Evolutionary conservation across 2,888 invertebrate genomes (phyloP).

Genomic region (Brenthis hecate): DNA sequence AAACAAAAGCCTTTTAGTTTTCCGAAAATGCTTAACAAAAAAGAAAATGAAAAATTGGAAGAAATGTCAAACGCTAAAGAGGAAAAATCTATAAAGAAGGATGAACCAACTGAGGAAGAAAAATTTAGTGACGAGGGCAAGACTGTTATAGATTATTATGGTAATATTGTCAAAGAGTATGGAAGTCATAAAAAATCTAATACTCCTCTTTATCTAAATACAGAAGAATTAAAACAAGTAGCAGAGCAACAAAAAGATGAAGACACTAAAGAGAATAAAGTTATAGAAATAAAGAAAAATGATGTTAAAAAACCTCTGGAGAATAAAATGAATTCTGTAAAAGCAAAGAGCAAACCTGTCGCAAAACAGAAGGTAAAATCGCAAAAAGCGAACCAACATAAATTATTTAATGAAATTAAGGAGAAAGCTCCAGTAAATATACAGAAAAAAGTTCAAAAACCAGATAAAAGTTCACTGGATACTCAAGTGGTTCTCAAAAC

Average conservation of each 20-base stretch:
- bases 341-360: conserved; percentile 46
- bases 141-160: conserved; percentile 90
- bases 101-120: conserved; percentile 52
- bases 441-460: conserved; percentile 41
- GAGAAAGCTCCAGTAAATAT: conserved; percentile 32
- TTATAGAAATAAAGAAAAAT: conserved; percentile 44
- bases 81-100: conserved; percentile 47
- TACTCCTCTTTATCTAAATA: conserved; percentile 82
- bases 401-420: conserved; percentile 38
- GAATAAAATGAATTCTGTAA: conserved; percentile 43
- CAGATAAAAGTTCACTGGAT: conserved; percentile 45
- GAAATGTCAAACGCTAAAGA: conserved; percentile 39
- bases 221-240: conserved; percentile 83
- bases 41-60: conserved; percentile 57
- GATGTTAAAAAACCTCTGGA: conserved; percentile 45
- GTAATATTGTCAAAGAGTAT: conserved; percentile 89
- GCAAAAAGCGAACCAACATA: conserved; percentile 12
- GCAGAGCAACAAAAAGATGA: conserved; percentile 76
- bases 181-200: conserved; percentile 78
- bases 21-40: conserved; percentile 67
- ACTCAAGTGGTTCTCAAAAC: conserved; percentile 67
- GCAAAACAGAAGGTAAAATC: conserved; percentile 36
- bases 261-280: conserved; percentile 51
- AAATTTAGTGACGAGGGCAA: conserved; percentile 84
- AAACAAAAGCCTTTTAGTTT: conserved; percentile 68